These are phyloP conservation scores for Sylvia atricapilla DNA, from an alignment of 2,113 vertebrate genomes.

Conservation along the genomic window DNA sequence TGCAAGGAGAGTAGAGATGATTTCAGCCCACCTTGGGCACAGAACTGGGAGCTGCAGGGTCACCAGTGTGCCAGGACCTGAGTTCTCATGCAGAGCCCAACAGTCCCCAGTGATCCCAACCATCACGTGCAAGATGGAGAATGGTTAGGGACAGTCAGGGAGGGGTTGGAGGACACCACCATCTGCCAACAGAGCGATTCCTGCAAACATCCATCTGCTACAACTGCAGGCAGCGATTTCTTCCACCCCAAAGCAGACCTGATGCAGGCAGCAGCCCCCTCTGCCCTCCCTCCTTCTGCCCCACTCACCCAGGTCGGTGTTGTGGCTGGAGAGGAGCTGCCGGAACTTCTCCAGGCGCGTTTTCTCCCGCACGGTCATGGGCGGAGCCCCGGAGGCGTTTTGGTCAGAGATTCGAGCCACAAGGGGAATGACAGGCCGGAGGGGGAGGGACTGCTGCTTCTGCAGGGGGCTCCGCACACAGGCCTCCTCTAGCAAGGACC, in stretches of 20 bases:
- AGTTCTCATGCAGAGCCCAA: not conserved
- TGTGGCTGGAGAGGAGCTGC: constrained; percentile 89
- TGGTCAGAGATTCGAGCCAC: constrained; percentile 97
- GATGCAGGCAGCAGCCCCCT: not conserved
- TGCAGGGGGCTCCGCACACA: constrained; percentile 81
- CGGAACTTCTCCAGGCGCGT: constrained; percentile 93
- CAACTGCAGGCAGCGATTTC: not conserved
- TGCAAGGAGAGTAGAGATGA: not conserved
- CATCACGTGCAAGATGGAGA: not conserved
- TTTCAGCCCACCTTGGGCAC: not conserved
- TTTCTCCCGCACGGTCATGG: constrained; percentile 94
- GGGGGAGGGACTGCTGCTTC: constrained; percentile 92
- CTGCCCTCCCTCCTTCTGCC: not conserved
- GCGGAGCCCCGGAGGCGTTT: constrained; percentile 92
- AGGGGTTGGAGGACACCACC: not conserved
- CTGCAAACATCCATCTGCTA: not conserved
- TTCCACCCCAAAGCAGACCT: not conserved
- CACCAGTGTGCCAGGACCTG: fast-evolving
- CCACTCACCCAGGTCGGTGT: constrained; percentile 91
- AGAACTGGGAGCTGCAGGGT: not conserved
- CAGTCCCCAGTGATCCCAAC: not conserved
- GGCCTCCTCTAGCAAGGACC: constrained; percentile 66
- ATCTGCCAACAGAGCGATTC: not conserved
- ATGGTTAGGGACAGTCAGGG: not conserved
- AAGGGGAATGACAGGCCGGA: constrained; percentile 90